These are phyloP conservation scores for Archegozetes longisetosus DNA, from an alignment of 1,140 invertebrate species.

Conservation along the genomic window DNA sequence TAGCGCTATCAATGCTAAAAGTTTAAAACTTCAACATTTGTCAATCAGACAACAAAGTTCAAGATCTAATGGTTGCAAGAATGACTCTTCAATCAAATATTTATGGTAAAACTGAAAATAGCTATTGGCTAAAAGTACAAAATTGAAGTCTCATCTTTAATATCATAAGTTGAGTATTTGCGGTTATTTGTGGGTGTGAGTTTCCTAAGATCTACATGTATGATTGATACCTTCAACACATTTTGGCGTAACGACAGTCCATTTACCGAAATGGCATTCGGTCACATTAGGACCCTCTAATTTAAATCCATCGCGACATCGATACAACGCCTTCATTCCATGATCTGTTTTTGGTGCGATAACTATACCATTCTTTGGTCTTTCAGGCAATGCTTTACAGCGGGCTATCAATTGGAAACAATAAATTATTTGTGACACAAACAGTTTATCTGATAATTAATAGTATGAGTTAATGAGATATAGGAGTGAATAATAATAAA, in stretches of 20 bases:
- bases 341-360: constrained; percentile 90
- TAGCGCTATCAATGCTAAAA: no score
- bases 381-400: constrained; percentile 73
- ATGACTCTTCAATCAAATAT: no score
- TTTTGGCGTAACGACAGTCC: constrained; percentile 62
- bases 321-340: constrained; percentile 75
- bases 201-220: no score
- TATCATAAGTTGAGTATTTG: no score
- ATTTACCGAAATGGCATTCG: constrained; percentile 78
- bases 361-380: constrained; percentile 79
- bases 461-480: background rate
- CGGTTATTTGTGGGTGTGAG: no score
- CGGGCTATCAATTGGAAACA: constrained; percentile 23
- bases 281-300: constrained; percentile 50
- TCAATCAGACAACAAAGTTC: no score
- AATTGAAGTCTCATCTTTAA: no score
- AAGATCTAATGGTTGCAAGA: no score
- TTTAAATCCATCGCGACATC: constrained; percentile 77
- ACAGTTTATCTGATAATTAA: background rate
- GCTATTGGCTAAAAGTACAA: no score
- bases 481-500: background rate
- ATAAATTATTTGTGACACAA: background rate
- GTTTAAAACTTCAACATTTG: no score
- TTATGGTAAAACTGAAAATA: no score
- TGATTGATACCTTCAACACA: constrained; percentile 59